Percentiles rank a stretch among this genome's conserved stretches.
phyloP scores from a whole-genome alignment of 2,888 invertebrate genomes.

The Carabus problematicus region DNA sequence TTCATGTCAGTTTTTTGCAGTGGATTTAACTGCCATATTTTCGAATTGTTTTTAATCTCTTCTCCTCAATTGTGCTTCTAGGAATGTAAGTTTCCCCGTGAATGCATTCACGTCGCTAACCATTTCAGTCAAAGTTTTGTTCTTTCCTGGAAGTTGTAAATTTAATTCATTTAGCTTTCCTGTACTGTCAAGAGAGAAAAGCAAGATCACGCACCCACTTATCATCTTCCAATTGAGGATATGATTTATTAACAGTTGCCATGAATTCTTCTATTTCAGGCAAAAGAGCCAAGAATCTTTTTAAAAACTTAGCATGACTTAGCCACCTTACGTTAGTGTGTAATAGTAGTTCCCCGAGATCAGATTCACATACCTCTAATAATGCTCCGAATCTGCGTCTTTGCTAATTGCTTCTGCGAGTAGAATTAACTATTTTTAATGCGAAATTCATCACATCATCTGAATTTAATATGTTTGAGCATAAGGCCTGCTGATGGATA shows the following conservation, averaged over 20 bases:
- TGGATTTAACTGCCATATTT: too few relatives aligned
- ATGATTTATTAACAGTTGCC: not conserved
- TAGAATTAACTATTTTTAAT: too few relatives aligned
- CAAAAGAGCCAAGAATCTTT: not conserved
- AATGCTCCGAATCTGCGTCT: too few relatives aligned
- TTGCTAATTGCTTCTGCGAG: too few relatives aligned
- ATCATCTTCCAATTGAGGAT: not conserved
- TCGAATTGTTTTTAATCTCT: too few relatives aligned
- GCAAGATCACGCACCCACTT: constrained; percentile 5
- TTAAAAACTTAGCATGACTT: constrained; percentile 7
- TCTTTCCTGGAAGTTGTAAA: constrained; percentile 4
- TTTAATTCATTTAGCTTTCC: constrained; percentile 3
- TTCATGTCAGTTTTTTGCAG: too few relatives aligned
- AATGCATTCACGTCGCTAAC: not conserved
- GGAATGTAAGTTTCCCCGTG: not conserved
- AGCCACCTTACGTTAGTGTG: constrained; percentile 14
- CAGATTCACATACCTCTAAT: not conserved
- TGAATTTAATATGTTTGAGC: too few relatives aligned
- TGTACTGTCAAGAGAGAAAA: constrained; percentile 3
- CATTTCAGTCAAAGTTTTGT: constrained; percentile 1
- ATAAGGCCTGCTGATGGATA: too few relatives aligned
- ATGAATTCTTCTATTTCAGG: not conserved
- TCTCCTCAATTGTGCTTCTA: too few relatives aligned
- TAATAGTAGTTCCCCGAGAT: not conserved
- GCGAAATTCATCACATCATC: constrained; percentile 13